Percentiles rank a stretch among this genome's conserved stretches.
phyloP scores from a whole-genome alignment of 1,140 invertebrate species.

The Trialeurodes vaporariorum region DNA sequence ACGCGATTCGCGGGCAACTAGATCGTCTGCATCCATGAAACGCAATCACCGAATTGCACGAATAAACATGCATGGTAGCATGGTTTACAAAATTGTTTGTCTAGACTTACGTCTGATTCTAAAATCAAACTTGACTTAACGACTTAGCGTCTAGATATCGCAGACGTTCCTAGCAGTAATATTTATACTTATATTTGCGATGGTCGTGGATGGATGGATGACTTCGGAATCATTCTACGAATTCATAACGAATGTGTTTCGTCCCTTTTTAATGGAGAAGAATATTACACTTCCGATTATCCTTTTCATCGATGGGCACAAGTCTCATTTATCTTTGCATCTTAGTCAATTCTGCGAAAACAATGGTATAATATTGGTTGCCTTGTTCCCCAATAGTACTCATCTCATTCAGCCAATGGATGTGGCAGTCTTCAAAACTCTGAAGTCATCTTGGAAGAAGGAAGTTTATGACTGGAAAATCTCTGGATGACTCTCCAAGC shows the following conservation, averaged over 20 bases:
- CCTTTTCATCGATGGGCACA: slow-evolving; percentile 36
- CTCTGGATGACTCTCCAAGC: no score
- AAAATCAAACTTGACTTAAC: no score
- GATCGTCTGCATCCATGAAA: no score
- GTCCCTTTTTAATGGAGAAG: slow-evolving; percentile 25
- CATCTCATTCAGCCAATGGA: slow-evolving; percentile 36
- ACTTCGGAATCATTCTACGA: slow-evolving; percentile 27
- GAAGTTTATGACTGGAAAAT: slow-evolving; percentile 20
- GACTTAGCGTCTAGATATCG: no score
- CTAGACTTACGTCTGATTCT: no score
- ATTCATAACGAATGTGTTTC: slow-evolving; percentile 30
- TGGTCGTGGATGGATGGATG: slow-evolving; percentile 30
- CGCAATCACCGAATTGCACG: no score
- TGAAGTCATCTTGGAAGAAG: slow-evolving; percentile 32
- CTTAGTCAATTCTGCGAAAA: slow-evolving; percentile 32
- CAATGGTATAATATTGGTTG: slow-evolving; percentile 34
- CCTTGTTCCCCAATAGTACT: slow-evolving; percentile 35
- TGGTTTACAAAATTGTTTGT: no score
- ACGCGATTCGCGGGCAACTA: no score
- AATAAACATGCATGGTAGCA: no score
- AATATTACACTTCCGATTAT: slow-evolving; percentile 29
- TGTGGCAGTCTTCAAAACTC: slow-evolving; percentile 30
- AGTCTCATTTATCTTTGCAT: slow-evolving; percentile 31
- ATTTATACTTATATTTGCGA: no score
- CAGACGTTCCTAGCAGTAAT: no score